Conservation (phyloP, 1,140 invertebrate genomes). For the Sitobion miscanthi region DNA sequence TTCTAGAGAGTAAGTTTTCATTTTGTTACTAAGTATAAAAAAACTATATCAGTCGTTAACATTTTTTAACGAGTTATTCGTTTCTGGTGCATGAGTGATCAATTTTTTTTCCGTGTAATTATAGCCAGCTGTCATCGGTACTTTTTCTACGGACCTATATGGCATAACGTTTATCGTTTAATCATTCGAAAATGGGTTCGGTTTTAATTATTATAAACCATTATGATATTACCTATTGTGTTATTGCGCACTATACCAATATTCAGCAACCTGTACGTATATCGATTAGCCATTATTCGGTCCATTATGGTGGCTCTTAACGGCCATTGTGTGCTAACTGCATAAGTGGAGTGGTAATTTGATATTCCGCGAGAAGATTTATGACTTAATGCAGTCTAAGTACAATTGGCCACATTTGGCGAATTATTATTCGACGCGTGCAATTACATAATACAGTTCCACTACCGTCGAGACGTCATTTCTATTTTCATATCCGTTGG, state of each 20-base stretch:
- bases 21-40: not conserved
- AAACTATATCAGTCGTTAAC: not conserved
- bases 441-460: not conserved
- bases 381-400: not conserved
- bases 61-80: not conserved
- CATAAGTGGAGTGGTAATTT: not conserved
- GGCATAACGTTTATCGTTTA: not conserved
- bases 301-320: not conserved
- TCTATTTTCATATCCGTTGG: not conserved
- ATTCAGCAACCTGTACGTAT: not conserved
- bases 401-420: constrained; percentile 4
- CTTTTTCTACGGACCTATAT: not conserved
- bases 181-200: no score
- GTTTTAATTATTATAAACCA: constrained; percentile 24
- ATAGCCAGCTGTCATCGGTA: not conserved
- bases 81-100: not conserved
- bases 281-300: not conserved
- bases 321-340: constrained; percentile 24
- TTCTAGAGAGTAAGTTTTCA: not conserved
- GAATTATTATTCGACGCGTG: not conserved
- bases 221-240: not conserved
- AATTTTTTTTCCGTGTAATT: not conserved
- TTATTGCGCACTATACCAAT: not conserved
- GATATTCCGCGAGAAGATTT: not conserved
- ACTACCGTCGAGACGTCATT: not conserved